These are phyloP conservation scores for Cephalotes varians DNA, from an alignment of 2,888 invertebrate species.

Conservation along the genomic window DNA sequence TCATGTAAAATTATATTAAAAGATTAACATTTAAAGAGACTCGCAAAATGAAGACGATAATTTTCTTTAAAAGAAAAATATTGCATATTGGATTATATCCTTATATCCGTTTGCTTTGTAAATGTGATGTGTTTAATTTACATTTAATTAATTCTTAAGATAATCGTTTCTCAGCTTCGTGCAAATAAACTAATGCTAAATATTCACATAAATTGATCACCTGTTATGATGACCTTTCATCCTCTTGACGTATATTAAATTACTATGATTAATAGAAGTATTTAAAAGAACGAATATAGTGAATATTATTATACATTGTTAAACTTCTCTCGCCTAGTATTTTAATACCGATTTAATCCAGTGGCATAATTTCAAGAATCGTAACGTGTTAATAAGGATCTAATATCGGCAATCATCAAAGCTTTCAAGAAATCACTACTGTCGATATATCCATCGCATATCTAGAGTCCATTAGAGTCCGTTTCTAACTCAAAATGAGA, in stretches of 20 bases:
- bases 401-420: conserved; percentile 22
- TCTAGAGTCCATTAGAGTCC: neutral
- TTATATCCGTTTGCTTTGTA: conserved; percentile 19
- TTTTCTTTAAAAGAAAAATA: neutral
- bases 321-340: conserved; percentile 22
- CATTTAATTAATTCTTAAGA: conserved; percentile 18
- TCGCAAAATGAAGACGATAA: neutral
- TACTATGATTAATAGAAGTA: neutral
- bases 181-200: conserved; percentile 35
- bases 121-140: conserved; percentile 23
- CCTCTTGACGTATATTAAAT: conserved; percentile 40
- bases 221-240: neutral
- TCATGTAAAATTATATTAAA: conserved; percentile 46
- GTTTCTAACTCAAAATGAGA: conserved; percentile 13
- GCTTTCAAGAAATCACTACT: conserved; percentile 5
- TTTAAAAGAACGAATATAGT: conserved; percentile 26
- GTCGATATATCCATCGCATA: neutral
- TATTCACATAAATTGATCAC: conserved; percentile 25
- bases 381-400: conserved; percentile 1
- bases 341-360: conserved; percentile 4
- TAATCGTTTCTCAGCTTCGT: conserved; percentile 3
- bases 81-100: neutral
- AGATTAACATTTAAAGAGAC: conserved; percentile 27
- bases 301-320: neutral
- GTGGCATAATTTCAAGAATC: neutral